phyloP scores from a whole-genome alignment of 2,113 vertebrate species.

The Lichenostomus cassidix region DNA sequence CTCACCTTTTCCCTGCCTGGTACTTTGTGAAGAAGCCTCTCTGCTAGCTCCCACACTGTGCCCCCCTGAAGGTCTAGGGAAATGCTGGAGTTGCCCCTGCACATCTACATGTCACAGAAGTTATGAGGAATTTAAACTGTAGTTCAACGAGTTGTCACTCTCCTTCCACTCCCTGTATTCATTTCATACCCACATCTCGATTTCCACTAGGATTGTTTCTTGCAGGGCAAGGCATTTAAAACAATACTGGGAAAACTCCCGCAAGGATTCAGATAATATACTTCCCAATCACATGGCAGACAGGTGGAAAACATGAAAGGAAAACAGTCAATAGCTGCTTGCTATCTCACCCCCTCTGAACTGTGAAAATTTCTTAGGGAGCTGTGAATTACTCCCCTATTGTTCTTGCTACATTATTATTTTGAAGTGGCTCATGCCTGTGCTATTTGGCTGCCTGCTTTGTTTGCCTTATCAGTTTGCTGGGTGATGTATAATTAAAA shows the following conservation, averaged over 20 bases:
- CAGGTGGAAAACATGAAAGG: slow-evolving; percentile 5
- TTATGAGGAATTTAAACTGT: not conserved
- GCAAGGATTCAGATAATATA: not conserved
- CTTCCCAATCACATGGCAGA: not conserved
- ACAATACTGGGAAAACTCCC: not conserved
- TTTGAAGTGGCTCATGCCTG: slow-evolving; percentile 35
- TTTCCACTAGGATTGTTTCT: not conserved
- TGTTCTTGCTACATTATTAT: slow-evolving; percentile 30
- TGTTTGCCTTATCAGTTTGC: slow-evolving; percentile 44
- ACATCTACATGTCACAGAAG: not conserved
- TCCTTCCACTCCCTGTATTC: not conserved
- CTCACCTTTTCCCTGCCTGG: too few species aligned
- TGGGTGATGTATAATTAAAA: slow-evolving; percentile 48
- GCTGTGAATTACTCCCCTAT: slow-evolving; percentile 23
- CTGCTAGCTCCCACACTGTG: not conserved
- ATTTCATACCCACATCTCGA: not conserved
- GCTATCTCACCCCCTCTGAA: slow-evolving; percentile 9
- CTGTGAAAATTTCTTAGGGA: not conserved
- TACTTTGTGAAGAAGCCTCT: not conserved
- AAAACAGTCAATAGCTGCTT: slow-evolving; percentile 21
- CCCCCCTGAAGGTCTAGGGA: not conserved
- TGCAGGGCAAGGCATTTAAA: not conserved
- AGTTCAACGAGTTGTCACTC: not conserved
- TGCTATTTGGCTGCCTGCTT: not conserved
- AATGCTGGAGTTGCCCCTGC: not conserved